Evolutionary conservation across 2,113 vertebrate genomes (phyloP).

Genomic region (Miniopterus natalensis): DNA sequence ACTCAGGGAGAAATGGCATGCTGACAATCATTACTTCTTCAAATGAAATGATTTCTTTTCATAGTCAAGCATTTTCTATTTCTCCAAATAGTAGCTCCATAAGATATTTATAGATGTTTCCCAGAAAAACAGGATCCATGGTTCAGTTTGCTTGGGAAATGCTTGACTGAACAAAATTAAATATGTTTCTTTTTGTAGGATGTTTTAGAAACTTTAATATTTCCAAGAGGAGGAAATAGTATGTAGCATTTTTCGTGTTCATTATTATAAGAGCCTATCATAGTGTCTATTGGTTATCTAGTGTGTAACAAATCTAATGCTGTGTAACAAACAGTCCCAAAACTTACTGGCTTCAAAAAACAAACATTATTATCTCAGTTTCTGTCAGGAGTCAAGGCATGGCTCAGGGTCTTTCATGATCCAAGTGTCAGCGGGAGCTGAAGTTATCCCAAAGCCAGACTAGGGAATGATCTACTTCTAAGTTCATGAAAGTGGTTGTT

Average conservation of each 20-base stretch:
- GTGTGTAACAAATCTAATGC: neutral
- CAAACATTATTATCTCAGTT: neutral
- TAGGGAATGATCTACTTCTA: neutral
- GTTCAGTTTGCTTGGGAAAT: conserved; percentile 6
- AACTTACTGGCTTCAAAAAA: neutral
- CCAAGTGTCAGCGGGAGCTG: neutral
- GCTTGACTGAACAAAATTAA: neutral
- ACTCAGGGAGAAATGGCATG: neutral
- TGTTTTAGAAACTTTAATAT: neutral
- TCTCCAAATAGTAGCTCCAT: conserved; percentile 5
- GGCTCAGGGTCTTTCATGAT: neutral
- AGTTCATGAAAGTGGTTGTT: no score
- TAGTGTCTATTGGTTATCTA: neutral
- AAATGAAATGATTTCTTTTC: conserved; percentile 22
- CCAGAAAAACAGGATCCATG: conserved; percentile 19
- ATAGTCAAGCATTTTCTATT: conserved; percentile 39
- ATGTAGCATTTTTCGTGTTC: neutral
- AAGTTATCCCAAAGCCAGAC: neutral
- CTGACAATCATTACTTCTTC: neutral
- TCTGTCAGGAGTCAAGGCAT: neutral
- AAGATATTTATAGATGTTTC: neutral
- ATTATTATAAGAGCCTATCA: neutral
- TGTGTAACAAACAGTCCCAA: neutral
- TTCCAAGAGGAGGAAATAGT: neutral
- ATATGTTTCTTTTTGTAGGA: neutral